Percentiles rank a stretch among this genome's conserved stretches.
phyloP scores from a whole-genome alignment of 2,113 vertebrate genomes.

The Gila orcuttii region DNA sequence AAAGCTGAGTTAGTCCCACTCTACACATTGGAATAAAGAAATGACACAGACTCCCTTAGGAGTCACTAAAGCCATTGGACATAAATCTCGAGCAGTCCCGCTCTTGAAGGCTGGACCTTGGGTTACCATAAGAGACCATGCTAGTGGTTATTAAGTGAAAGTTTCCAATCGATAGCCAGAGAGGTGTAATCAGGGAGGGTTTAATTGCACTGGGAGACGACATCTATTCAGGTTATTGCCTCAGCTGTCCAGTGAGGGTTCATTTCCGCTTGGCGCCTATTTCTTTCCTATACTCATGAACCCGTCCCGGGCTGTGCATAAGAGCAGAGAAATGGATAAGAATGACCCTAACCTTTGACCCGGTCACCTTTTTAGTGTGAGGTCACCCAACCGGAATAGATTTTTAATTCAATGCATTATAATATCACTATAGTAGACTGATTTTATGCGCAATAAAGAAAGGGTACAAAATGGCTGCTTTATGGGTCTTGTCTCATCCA shows the following conservation, averaged over 20 bases:
- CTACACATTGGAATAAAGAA: constrained; percentile 69
- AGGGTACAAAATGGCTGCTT: constrained; percentile 14
- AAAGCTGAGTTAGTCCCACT: constrained; percentile 60
- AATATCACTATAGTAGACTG: constrained; percentile 32
- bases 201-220: constrained; percentile 79
- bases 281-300: constrained; percentile 27
- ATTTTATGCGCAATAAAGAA: constrained; percentile 22
- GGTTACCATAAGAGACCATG: constrained; percentile 79
- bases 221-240: constrained; percentile 79
- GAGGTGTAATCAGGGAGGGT: constrained; percentile 77
- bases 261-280: constrained; percentile 61
- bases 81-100: constrained; percentile 72
- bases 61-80: constrained; percentile 64
- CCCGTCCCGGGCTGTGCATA: neutral
- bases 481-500: constrained; percentile 21
- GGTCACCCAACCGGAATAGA: constrained; percentile 28
- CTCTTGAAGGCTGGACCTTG: constrained; percentile 69
- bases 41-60: constrained; percentile 73
- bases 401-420: constrained; percentile 45
- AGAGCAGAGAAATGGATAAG: constrained; percentile 40
- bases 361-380: constrained; percentile 28
- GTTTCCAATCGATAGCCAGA: constrained; percentile 78
- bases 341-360: constrained; percentile 46
- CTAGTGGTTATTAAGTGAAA: constrained; percentile 81
- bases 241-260: constrained; percentile 72